Percentiles rank a stretch among this genome's conserved stretches.
These are phyloP conservation scores for Emmelina monodactyla DNA, from an alignment of 2,888 invertebrate species.

Conservation along the genomic window DNA sequence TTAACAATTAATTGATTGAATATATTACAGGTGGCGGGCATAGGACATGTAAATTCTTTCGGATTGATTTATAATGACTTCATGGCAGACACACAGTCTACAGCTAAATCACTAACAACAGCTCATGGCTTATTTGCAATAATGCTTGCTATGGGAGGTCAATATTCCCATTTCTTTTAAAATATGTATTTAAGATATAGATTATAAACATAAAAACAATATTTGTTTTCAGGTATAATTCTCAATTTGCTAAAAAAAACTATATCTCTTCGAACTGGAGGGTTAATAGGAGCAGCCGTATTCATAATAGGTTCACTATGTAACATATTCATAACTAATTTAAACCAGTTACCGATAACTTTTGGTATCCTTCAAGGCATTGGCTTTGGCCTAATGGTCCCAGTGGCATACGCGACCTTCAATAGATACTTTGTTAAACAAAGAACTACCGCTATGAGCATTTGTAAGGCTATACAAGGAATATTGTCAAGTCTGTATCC, in stretches of 20 bases:
- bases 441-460: constrained; percentile 69
- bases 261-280: constrained; percentile 60
- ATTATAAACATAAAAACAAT: neutral
- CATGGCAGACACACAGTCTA: constrained; percentile 40
- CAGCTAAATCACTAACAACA: constrained; percentile 46
- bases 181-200: neutral
- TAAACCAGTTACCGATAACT: constrained; percentile 62
- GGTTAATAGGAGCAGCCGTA: constrained; percentile 60
- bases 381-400: constrained; percentile 71
- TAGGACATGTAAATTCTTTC: constrained; percentile 69
- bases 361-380: constrained; percentile 67
- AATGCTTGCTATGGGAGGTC: constrained; percentile 55
- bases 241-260: constrained; percentile 64
- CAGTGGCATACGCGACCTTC: constrained; percentile 69
- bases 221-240: constrained; percentile 59
- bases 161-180: constrained; percentile 4
- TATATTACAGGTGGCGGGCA: constrained; percentile 58
- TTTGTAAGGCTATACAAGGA: constrained; percentile 68
- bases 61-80: constrained; percentile 62
- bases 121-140: constrained; percentile 51
- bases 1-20: neutral
- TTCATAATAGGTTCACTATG: constrained; percentile 59
- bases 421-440: constrained; percentile 69
- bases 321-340: constrained; percentile 59
- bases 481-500: constrained; percentile 67